Evolutionary conservation across 2,113 vertebrate species (phyloP).

Genomic region (Tichodroma muraria): DNA sequence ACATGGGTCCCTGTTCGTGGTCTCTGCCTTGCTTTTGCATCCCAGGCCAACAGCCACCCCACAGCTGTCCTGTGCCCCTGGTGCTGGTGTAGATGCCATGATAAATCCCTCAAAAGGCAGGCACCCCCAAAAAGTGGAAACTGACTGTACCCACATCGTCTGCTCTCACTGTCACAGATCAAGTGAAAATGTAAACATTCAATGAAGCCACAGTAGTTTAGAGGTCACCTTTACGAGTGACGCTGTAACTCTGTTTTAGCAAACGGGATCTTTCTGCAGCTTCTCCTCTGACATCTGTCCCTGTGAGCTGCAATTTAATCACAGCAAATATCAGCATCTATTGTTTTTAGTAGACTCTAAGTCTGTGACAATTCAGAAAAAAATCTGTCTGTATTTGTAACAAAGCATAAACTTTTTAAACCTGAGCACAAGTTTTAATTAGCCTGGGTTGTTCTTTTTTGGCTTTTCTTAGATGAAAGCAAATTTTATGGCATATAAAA

Average conservation of each 20-base stretch:
- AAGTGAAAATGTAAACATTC: fast-evolving
- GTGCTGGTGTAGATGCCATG: not conserved
- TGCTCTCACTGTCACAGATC: not conserved
- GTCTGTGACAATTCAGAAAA: not conserved
- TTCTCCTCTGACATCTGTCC: not conserved
- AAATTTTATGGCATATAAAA: not conserved
- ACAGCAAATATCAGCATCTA: not conserved
- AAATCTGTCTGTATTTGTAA: not conserved
- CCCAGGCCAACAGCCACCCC: fast-evolving
- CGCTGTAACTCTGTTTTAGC: not conserved
- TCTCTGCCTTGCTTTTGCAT: not conserved
- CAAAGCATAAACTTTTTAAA: not conserved
- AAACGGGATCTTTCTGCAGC: not conserved
- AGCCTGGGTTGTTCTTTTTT: not conserved
- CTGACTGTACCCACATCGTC: fast-evolving
- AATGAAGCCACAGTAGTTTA: not conserved
- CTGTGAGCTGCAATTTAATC: not conserved
- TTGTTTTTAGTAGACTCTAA: not conserved
- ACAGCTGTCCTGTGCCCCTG: not conserved
- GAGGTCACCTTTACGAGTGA: not conserved
- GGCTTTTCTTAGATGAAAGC: not conserved
- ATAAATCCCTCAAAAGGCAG: not conserved
- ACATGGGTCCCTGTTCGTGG: not conserved
- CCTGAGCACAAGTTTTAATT: not conserved
- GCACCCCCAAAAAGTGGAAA: not conserved